Percentiles rank a stretch among this genome's conserved stretches.
Conservation (phyloP, 2,888 invertebrate genomes). For the Tiliacea citrago region DNA sequence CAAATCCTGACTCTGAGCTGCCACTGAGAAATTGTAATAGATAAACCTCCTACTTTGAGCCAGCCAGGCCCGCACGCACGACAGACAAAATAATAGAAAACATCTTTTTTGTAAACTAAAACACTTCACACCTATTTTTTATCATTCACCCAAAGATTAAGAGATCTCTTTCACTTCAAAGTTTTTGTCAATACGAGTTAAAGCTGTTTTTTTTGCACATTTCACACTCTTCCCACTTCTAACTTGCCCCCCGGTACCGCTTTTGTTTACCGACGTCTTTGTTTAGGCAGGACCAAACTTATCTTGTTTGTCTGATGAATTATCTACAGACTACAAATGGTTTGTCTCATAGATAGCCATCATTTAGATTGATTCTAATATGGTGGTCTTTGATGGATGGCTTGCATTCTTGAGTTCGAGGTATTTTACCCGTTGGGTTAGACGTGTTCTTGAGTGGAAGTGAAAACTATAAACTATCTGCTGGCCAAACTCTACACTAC, state of each 20-base stretch:
- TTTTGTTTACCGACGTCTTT: slow-evolving; percentile 65
- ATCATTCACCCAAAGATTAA: background rate
- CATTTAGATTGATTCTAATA: slow-evolving; percentile 62
- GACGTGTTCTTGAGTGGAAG: no score
- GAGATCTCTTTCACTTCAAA: background rate
- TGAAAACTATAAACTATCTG: no score
- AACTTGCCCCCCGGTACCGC: slow-evolving; percentile 12
- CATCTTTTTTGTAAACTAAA: background rate
- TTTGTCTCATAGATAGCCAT: slow-evolving; percentile 51
- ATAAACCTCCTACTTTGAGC: background rate
- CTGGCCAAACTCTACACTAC: no score
- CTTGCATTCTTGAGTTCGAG: background rate
- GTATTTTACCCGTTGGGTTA: background rate
- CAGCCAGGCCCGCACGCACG: background rate
- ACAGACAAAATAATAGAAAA: background rate
- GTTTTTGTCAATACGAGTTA: slow-evolving; percentile 2
- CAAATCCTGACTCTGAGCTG: background rate
- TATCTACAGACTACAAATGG: slow-evolving; percentile 66
- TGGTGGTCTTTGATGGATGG: slow-evolving; percentile 15
- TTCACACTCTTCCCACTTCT: background rate
- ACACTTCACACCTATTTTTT: slow-evolving; percentile 33
- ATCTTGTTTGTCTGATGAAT: slow-evolving; percentile 74
- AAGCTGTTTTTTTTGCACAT: background rate
- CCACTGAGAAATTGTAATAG: background rate
- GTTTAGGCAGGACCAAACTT: slow-evolving; percentile 65